A percentile compares a stretch with the other conserved stretches of the same genome.
Conservation (phyloP, 2,113 vertebrate genomes). For the Petaurus breviceps region DNA sequence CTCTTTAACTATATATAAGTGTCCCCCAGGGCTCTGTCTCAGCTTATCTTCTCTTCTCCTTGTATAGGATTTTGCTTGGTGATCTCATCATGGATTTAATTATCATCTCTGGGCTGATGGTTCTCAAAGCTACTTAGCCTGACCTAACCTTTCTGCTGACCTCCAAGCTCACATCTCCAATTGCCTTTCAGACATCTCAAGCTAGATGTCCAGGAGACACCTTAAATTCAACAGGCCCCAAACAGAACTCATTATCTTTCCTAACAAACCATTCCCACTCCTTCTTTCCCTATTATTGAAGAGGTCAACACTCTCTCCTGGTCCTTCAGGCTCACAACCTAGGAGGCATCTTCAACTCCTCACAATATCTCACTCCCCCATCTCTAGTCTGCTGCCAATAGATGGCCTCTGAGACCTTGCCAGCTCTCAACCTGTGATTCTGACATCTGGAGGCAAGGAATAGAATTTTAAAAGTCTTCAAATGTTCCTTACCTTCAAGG, state of each 20-base stretch:
- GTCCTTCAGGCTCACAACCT: not conserved
- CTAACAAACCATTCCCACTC: not conserved
- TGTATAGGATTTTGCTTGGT: too few relatives aligned
- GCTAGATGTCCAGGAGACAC: not conserved
- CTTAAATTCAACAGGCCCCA: not conserved
- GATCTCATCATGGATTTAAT: too few relatives aligned
- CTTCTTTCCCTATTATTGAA: not conserved
- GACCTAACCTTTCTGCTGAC: not conserved
- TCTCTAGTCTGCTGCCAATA: not conserved
- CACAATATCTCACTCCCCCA: not conserved
- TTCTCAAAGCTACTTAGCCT: too few relatives aligned
- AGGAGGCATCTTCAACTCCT: not conserved
- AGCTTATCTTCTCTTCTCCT: too few relatives aligned
- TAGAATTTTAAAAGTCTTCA: too few relatives aligned
- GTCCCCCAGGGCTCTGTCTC: too few relatives aligned
- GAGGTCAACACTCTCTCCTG: not conserved
- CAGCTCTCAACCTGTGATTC: too few relatives aligned
- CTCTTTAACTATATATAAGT: too few relatives aligned
- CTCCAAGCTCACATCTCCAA: not conserved
- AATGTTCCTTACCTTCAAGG: too few relatives aligned
- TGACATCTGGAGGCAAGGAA: too few relatives aligned
- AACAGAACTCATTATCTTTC: not conserved
- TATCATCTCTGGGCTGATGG: too few relatives aligned
- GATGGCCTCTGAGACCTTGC: not conserved
- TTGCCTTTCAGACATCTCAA: not conserved